Evolutionary conservation across 2,797 vertebrate species (phyloP).

Genomic region (Etheostoma perlongum): DNA sequence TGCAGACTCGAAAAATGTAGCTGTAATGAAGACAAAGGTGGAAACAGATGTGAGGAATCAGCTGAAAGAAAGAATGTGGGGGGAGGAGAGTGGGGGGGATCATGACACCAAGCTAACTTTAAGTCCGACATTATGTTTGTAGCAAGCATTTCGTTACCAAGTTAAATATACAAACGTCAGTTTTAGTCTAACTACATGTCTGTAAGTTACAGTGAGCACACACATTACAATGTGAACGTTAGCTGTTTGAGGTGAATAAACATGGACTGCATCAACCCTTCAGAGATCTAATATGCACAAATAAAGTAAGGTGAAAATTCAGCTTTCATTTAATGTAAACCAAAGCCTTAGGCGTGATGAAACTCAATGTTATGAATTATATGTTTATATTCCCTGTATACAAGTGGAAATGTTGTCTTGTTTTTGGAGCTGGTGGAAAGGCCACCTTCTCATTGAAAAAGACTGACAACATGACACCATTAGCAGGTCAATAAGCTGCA

Average conservation of each 20-base stretch:
- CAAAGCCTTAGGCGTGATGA: neutral
- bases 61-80: no score
- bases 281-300: neutral
- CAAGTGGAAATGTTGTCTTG: neutral
- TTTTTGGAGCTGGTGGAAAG: neutral
- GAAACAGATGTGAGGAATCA: no score
- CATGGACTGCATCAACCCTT: neutral
- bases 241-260: neutral
- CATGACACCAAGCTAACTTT: no score
- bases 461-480: neutral
- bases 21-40: no score
- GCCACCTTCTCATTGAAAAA: neutral
- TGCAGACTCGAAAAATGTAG: no score
- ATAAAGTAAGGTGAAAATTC: neutral
- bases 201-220: no score
- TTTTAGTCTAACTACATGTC: no score
- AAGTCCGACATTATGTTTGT: no score
- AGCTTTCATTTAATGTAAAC: neutral
- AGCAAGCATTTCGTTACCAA: no score
- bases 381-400: neutral
- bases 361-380: neutral
- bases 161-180: no score
- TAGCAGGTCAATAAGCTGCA: neutral
- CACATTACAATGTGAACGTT: no score
- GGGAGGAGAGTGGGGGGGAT: no score